Evolutionary conservation across 2,113 vertebrate genomes (phyloP), one percentile per base, ranked within the genome.

Genomic region (Pao palembangensis): DNA sequence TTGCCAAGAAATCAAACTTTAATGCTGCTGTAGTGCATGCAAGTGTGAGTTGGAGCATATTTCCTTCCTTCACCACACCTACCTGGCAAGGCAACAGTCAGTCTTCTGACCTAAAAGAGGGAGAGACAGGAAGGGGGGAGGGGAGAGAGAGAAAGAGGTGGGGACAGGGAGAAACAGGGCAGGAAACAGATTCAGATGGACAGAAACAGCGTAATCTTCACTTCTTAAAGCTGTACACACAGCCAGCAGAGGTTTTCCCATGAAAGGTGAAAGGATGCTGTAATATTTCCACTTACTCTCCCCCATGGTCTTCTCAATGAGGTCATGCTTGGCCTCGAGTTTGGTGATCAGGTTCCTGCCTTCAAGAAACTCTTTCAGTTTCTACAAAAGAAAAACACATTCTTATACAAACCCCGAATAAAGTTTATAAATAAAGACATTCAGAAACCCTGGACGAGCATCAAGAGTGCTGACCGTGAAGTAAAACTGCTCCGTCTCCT

Each of bases 401-500:
- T 2, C 8, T 20, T 20, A 43, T 28, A 25, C 11, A 23, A 12
- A 50, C 10, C 34, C n/a, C 12, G 1, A 7, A 7, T 4, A 49
- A 8, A 49, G n/a, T 17, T 49, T 11, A 8, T 23, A 23, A 3
- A 3, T 23, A n/a, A 8, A 10, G 31, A 6, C 1, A 38, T 12
- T 18, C n/a, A 19, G n/a, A n/a, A n/a, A n/a, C 10, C 17, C 1
- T 48, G n/a, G n/a, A 48, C n/a, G 28, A 31, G 28, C 17, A 18
- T 18, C n/a, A 7, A 2, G 2, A 18, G 1, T 3, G 61, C 93
- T 88, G 80, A 98, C 97, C 61, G 95, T 98, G 88, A 98, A 99
- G 84, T 98, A 98, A 84, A 99, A 99, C 89, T 98, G 96, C 87
- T 98, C 97, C 0, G 97, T 99, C 90, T 99, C 96, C 83, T 99